Evolutionary conservation across 2,113 vertebrate species (phyloP).

Genomic region (Bufo gargarizans): DNA sequence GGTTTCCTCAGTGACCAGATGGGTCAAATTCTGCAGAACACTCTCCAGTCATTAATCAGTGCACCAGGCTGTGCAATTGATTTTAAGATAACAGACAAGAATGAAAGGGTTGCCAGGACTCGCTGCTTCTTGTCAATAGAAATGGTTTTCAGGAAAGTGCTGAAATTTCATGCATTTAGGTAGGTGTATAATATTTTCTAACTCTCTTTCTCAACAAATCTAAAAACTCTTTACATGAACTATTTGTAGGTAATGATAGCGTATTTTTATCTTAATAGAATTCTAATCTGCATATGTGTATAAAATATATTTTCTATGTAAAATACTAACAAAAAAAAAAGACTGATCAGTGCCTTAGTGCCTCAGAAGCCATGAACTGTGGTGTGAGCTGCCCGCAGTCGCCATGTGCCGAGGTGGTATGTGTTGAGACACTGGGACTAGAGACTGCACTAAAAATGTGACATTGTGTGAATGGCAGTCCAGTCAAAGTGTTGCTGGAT

Average conservation of each 20-base stretch:
- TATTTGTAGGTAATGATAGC: not conserved
- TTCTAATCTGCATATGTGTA: too few species aligned
- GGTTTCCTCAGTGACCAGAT: conserved; percentile 67
- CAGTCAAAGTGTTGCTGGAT: too few species aligned
- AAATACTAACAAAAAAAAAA: too few species aligned
- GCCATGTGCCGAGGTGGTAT: too few species aligned
- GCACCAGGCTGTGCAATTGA: conserved; percentile 64
- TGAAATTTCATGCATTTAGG: conserved; percentile 58
- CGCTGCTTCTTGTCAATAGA: conserved; percentile 64
- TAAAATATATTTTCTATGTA: too few species aligned
- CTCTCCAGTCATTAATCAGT: conserved; percentile 62
- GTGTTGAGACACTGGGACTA: too few species aligned
- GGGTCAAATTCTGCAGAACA: conserved; percentile 60
- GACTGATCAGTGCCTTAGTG: too few species aligned
- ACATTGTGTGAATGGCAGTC: too few species aligned
- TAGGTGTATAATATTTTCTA: conserved; percentile 49
- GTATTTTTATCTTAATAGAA: too few species aligned
- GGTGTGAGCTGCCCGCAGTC: too few species aligned
- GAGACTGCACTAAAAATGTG: too few species aligned
- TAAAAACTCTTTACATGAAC: not conserved
- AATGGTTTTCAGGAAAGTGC: conserved; percentile 60
- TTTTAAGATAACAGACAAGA: conserved; percentile 65
- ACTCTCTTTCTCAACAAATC: not conserved
- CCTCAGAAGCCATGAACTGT: too few species aligned
- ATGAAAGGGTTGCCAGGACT: conserved; percentile 65